Percentiles rank a stretch among this genome's conserved stretches.
Evolutionary conservation across 2,113 vertebrate genomes (phyloP).

Genomic region (Osmerus mordax): DNA sequence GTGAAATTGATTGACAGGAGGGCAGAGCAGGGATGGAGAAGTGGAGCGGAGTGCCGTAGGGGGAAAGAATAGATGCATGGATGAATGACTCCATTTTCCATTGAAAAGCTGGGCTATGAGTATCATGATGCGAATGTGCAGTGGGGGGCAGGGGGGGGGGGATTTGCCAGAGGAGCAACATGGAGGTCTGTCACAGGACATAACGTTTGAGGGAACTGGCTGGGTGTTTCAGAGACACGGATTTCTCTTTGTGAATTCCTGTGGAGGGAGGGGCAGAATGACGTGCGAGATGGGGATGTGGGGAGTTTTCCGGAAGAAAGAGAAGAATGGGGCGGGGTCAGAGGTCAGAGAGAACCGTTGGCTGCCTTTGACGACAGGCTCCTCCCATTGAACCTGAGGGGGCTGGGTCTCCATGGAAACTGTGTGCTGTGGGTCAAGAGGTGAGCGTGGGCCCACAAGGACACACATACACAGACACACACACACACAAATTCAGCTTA

Average conservation of each 20-base stretch:
- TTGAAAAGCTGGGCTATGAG: no score
- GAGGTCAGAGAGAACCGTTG: slow-evolving; percentile 43
- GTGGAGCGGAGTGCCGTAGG: background rate
- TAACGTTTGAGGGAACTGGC: background rate
- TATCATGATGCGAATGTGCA: no score
- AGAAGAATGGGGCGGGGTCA: slow-evolving; percentile 42
- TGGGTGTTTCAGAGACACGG: background rate
- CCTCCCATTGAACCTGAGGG: slow-evolving; percentile 41
- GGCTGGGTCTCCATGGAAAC: slow-evolving; percentile 65
- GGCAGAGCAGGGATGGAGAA: no score
- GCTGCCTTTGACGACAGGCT: slow-evolving; percentile 53
- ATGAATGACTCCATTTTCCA: background rate
- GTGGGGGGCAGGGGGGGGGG: background rate
- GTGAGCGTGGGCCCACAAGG: background rate
- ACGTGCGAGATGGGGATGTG: background rate
- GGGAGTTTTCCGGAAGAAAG: background rate
- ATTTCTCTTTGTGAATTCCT: slow-evolving; percentile 23
- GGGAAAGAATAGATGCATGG: background rate
- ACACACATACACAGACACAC: background rate
- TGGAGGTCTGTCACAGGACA: background rate
- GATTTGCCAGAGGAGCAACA: background rate
- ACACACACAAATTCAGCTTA: background rate
- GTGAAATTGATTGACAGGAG: no score
- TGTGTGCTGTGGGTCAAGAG: slow-evolving; percentile 28
- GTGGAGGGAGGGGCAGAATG: slow-evolving; percentile 1